Conservation (phyloP, 1,140 invertebrate species). For the Bombus fervidus region DNA sequence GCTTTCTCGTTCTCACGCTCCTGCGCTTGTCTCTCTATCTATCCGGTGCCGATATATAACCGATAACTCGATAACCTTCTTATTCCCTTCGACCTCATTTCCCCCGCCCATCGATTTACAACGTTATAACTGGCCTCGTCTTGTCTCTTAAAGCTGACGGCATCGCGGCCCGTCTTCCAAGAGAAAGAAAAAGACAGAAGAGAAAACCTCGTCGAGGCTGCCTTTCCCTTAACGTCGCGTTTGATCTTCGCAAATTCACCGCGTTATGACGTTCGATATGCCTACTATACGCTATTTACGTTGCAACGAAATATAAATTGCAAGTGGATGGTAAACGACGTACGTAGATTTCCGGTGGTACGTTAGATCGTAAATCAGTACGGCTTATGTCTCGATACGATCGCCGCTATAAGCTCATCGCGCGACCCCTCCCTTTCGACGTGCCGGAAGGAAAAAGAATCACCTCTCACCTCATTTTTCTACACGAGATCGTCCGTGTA, state of each 20-base stretch:
- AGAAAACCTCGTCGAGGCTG: no score
- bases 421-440: slow-evolving; percentile 1
- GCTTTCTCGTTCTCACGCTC: not conserved
- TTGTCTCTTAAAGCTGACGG: slow-evolving; percentile 57
- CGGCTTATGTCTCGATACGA: slow-evolving; percentile 33
- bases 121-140: slow-evolving; percentile 58
- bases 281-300: not conserved
- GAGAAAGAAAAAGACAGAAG: no score
- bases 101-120: slow-evolving; percentile 43
- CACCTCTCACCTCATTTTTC: slow-evolving; percentile 12
- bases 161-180: not conserved
- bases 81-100: slow-evolving; percentile 66
- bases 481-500: not conserved
- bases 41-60: slow-evolving; percentile 58
- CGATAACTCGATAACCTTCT: slow-evolving; percentile 67
- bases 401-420: slow-evolving; percentile 25
- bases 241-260: not conserved
- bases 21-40: slow-evolving; percentile 4
- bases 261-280: not conserved
- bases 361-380: slow-evolving; percentile 25
- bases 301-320: slow-evolving; percentile 17
- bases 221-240: not conserved
- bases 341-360: not conserved
- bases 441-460: slow-evolving; percentile 9
- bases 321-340: not conserved